These are phyloP conservation scores for Turnix velox DNA, from an alignment of 2,113 vertebrate species.

Conservation along the genomic window DNA sequence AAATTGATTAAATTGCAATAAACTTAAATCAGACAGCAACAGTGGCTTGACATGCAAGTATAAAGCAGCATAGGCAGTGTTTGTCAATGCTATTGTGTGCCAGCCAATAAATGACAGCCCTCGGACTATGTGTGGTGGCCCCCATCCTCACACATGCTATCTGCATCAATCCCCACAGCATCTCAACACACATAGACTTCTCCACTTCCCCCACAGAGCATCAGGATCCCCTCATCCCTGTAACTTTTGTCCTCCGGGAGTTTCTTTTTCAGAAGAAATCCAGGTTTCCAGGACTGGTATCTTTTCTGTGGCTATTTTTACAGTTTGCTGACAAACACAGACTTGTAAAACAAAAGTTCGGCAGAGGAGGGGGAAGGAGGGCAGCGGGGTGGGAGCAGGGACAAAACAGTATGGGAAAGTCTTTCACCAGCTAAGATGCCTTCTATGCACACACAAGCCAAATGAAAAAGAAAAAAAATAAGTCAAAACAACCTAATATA, in stretches of 20 bases:
- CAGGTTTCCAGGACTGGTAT: background rate
- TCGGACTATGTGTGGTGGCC: background rate
- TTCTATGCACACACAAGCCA: slow-evolving; percentile 19
- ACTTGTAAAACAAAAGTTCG: background rate
- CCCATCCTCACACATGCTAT: background rate
- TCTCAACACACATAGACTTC: background rate
- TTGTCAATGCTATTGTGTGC: slow-evolving; percentile 16
- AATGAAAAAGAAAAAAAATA: slow-evolving; percentile 16
- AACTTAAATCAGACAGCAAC: background rate
- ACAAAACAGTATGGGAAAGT: slow-evolving; percentile 27
- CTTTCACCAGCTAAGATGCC: background rate
- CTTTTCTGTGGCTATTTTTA: background rate
- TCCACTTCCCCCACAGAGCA: background rate
- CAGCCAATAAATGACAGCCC: slow-evolving; percentile 37
- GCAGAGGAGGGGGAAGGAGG: background rate
- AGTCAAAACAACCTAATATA: slow-evolving; percentile 58
- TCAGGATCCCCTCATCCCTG: background rate
- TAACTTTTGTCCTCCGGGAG: background rate
- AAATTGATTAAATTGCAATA: background rate
- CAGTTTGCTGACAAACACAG: background rate
- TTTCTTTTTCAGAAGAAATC: background rate
- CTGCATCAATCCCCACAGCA: background rate
- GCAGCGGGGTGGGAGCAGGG: background rate
- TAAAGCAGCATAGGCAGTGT: slow-evolving; percentile 13
- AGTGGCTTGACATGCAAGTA: background rate